phyloP scores from a whole-genome alignment of 2,797 vertebrate species.

The Hephaestus fuliginosus region DNA sequence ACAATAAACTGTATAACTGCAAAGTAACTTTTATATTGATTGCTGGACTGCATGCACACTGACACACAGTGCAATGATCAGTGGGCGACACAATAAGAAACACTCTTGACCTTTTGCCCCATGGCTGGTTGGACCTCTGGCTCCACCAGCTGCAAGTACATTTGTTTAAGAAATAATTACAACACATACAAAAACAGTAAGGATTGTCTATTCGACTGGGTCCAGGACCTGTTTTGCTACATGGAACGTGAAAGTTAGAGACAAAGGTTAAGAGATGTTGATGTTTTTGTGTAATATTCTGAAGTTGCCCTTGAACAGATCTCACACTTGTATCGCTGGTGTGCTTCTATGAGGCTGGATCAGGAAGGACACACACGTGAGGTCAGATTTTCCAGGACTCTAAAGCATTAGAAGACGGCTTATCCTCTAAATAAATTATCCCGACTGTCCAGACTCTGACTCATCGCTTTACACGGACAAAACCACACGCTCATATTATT shows the following conservation, averaged over 20 bases:
- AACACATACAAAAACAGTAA: neutral
- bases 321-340: neutral
- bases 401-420: neutral
- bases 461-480: neutral
- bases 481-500: neutral
- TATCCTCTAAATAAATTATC: neutral
- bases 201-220: neutral
- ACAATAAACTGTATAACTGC: conserved; percentile 5
- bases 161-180: neutral
- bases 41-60: neutral
- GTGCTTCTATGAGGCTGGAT: neutral
- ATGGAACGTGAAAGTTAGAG: neutral
- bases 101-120: neutral
- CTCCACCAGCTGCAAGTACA: neutral
- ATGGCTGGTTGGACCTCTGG: conserved; percentile 7
- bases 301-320: neutral
- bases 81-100: conserved; percentile 18
- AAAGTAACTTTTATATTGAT: conserved; percentile 17
- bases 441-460: neutral
- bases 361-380: neutral
- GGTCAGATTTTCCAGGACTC: neutral
- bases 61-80: conserved; percentile 4
- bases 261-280: neutral
- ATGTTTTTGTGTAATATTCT: neutral
- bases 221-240: neutral